Base-by-base conservation (phyloP, 2,888 invertebrate species). In the Aleiodes leptofemur region DNA sequence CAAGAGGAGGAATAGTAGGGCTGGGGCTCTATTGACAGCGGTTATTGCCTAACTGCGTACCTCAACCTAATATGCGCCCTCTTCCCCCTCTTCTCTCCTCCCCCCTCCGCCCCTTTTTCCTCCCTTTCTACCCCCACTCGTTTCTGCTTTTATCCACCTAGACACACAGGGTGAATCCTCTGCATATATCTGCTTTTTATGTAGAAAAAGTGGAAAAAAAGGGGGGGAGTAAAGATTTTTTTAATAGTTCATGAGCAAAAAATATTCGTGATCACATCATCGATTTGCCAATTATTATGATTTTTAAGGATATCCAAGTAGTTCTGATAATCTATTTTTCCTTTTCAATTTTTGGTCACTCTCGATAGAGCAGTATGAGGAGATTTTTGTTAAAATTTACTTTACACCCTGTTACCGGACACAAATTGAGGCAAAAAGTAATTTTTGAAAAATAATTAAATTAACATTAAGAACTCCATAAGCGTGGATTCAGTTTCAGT, bases 11-110 rank as follows among this genome's bases (percentile, higher is more conserved):
- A 82, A 11, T 43, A 43, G 43, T 9, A 43, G 43, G 79, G 86
- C 83, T 83, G 82, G 85, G 85, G 85, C 86, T 87, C 88, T 89
- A 89, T 89, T 89, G 88, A 88, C 89, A 88, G 89, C 88, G 88
- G 89, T 89, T 89, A 89, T 89, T 89, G 89, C 89, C 89, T 89
- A 89, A 89, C 89, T 89, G 89, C 89, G 88, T 88, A 86, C 86
- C 87, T 88, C 89, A 84, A 88, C 89, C 89, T 89, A 89, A 89
- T 89, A 89, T 89, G 87, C 89, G 86, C 83, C 84, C 85, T 86
- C 84, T 87, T 88, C 87, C 87, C 83, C 78, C 79, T 66, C 76
- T 76, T 73, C 74, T 55, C 23, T 23, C 23, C 1, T 2, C 23
- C 23, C 23, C 23, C 23, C 83, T 78, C 23, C 23, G 1, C 23